A percentile compares a stretch with the other conserved stretches of the same genome.
phyloP scores from a whole-genome alignment of 2,113 vertebrate species.

The Peromyscus californicus region DNA sequence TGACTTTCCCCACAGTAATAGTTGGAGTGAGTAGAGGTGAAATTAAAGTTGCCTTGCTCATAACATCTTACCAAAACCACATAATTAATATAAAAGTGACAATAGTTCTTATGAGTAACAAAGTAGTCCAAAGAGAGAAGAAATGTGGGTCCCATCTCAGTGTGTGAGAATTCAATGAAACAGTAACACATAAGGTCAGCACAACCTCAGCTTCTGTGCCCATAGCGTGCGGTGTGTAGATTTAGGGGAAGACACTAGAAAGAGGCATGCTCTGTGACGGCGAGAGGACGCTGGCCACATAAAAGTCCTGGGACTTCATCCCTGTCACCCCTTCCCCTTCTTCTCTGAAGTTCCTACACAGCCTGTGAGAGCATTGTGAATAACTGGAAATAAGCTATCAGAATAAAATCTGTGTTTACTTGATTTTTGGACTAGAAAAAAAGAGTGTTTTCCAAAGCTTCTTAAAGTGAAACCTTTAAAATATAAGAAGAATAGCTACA shows the following conservation, averaged over 20 bases:
- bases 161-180: background rate
- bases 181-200: background rate
- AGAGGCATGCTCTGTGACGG: background rate
- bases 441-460: background rate
- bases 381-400: background rate
- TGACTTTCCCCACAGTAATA: background rate
- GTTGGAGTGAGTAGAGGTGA: background rate
- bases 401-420: background rate
- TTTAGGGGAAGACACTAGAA: background rate
- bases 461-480: conserved; percentile 21
- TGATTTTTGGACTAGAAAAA: conserved; percentile 39
- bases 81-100: background rate
- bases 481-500: background rate
- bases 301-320: background rate
- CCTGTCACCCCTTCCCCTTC: background rate
- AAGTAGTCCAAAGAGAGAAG: background rate
- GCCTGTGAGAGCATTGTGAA: background rate
- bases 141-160: background rate
- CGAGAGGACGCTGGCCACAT: background rate
- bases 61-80: background rate
- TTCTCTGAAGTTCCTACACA: background rate
- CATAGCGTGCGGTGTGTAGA: background rate
- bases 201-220: background rate
- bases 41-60: background rate
- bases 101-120: background rate